Percentiles rank a stretch among this genome's conserved stretches.
Conservation (phyloP, 2,113 vertebrate genomes). For the Chloroceryle aenea region DNA sequence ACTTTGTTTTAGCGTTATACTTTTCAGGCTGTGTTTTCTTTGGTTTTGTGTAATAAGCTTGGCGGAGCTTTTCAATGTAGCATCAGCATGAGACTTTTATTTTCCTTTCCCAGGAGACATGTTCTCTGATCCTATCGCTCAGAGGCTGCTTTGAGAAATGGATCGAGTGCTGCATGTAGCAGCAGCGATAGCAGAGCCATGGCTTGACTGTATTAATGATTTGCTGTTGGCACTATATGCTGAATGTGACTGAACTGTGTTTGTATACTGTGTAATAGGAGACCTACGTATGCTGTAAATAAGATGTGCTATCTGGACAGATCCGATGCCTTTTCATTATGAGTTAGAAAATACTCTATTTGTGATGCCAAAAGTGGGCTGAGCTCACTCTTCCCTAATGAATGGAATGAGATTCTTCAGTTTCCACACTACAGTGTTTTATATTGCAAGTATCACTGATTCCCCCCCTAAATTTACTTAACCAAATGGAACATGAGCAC, state of each 20-base stretch:
- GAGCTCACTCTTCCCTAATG: background rate
- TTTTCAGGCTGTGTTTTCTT: constrained; percentile 10
- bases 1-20: background rate
- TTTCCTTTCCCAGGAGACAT: background rate
- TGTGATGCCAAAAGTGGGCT: constrained; percentile 53
- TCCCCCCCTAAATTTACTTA: background rate
- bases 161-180: background rate
- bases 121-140: background rate
- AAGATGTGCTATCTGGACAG: background rate
- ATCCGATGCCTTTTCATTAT: background rate
- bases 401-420: background rate
- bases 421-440: background rate
- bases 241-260: background rate
- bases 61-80: background rate
- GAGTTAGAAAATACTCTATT: background rate
- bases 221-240: background rate
- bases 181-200: background rate
- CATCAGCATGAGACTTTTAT: background rate
- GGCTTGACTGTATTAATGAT: background rate
- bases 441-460: background rate
- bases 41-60: background rate
- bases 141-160: background rate
- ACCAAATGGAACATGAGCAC: background rate
- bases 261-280: background rate
- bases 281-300: background rate